Conservation (phyloP, 2,888 invertebrate genomes). For the Xestia xanthographa region DNA sequence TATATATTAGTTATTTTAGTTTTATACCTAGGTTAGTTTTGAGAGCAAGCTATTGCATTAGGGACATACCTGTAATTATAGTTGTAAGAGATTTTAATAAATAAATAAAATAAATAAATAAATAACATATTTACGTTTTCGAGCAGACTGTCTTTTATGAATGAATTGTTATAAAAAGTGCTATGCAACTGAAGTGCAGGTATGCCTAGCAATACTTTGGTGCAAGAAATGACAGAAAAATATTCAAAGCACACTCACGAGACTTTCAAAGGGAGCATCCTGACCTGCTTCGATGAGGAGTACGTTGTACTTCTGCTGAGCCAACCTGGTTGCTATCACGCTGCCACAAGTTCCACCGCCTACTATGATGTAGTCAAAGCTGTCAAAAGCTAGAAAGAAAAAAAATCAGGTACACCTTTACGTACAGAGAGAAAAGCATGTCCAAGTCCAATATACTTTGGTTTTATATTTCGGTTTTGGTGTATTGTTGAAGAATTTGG, state of each 20-base stretch:
- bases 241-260: conserved; percentile 32
- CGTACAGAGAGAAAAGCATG: background rate
- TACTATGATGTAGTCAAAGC: conserved; percentile 50
- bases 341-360: conserved; percentile 56
- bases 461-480: background rate
- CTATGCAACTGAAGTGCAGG: background rate
- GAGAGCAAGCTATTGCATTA: no score
- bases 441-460: background rate
- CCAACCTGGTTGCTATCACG: conserved; percentile 50
- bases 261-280: conserved; percentile 49
- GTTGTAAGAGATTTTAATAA: no score
- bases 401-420: background rate
- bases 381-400: conserved; percentile 18
- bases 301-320: conserved; percentile 44
- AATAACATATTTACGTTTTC: background rate
- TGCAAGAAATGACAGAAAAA: background rate
- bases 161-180: background rate
- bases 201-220: background rate
- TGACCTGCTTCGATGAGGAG: conserved; percentile 54
- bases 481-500: background rate
- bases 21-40: no score
- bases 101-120: no score
- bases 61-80: no score
- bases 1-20: no score
- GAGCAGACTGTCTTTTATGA: background rate